A percentile compares a stretch with the other conserved stretches of the same genome.
phyloP scores from a whole-genome alignment of 2,113 vertebrate genomes.

The Psittacara wagleri region DNA sequence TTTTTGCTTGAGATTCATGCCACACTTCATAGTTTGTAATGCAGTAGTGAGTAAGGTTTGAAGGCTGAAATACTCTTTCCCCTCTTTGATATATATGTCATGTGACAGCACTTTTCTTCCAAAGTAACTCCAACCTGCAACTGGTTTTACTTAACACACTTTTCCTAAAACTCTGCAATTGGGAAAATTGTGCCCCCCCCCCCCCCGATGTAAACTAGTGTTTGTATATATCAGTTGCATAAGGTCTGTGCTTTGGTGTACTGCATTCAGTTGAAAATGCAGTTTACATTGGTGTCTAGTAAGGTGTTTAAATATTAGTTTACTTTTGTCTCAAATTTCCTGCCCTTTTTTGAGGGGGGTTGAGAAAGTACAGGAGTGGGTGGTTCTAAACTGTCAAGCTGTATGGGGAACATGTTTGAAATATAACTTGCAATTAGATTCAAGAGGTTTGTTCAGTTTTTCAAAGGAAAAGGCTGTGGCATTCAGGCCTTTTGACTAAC shows the following conservation, averaged over 20 bases:
- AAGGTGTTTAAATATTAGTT: not conserved
- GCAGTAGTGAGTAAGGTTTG: not conserved
- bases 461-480: not conserved
- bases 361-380: not conserved
- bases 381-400: not conserved
- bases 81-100: not conserved
- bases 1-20: not conserved
- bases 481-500: not conserved
- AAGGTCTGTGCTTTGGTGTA: not conserved
- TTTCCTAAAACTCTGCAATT: not conserved
- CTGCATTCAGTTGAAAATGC: not conserved
- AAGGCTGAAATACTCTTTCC: not conserved
- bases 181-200: fast-evolving
- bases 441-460: not conserved
- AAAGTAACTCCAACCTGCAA: not conserved
- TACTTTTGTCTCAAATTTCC: not conserved
- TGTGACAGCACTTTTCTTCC: not conserved
- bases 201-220: not conserved
- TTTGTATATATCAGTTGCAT: not conserved
- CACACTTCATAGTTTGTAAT: not conserved
- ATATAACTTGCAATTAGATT: not conserved
- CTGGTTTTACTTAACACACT: not conserved
- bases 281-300: not conserved
- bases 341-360: not conserved
- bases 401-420: not conserved